Conservation (phyloP, 2,888 invertebrate species). For the Graphium colonna region DNA sequence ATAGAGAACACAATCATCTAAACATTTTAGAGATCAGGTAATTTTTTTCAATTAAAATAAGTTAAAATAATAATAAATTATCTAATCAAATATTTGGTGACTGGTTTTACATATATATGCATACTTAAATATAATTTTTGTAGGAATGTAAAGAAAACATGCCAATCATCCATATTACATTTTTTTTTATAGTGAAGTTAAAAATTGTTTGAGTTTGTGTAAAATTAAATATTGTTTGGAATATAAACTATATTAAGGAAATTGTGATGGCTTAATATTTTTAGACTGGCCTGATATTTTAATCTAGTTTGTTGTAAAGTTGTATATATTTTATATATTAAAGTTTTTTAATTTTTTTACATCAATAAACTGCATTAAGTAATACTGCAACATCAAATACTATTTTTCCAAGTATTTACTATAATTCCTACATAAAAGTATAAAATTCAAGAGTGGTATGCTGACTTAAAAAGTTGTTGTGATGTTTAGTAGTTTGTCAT, state of each 20-base stretch:
- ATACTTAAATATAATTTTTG: neutral
- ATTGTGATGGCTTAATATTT: neutral
- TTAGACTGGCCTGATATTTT: neutral
- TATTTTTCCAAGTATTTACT: neutral
- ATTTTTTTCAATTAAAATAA: conserved; percentile 22
- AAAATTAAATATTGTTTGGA: neutral
- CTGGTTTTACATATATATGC: neutral
- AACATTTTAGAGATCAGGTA: conserved; percentile 32
- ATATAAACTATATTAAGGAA: neutral
- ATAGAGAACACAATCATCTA: conserved; percentile 11
- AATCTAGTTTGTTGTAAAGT: neutral
- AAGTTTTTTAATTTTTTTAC: neutral
- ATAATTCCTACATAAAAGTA: too few relatives aligned
- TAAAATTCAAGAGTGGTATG: too few relatives aligned
- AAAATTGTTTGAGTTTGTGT: neutral
- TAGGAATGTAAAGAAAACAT: conserved; percentile 15
- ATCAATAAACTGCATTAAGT: neutral
- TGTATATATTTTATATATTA: neutral
- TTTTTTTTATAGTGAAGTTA: neutral
- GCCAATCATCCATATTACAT: neutral
- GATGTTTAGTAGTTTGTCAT: too few relatives aligned
- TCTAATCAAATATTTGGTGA: conserved; percentile 31
- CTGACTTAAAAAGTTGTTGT: too few relatives aligned
- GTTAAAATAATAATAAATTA: conserved; percentile 20
- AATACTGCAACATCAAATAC: neutral